Evolutionary conservation across 92 coral and sea anemone species (phyloP).

Genomic region (Virgularia gustaviana): DNA sequence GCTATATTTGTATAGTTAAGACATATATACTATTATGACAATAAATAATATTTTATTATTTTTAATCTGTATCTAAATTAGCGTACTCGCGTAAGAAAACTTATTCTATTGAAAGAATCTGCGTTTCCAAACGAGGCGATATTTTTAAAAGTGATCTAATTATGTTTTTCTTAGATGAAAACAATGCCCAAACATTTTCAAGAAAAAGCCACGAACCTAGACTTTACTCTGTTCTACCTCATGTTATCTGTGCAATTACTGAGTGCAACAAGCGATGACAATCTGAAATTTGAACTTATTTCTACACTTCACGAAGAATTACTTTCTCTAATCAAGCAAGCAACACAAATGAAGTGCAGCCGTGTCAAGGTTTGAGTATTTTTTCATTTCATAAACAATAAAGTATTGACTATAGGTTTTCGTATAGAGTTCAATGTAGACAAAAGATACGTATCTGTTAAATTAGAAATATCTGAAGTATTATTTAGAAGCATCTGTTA

Average conservation of each 20-base stretch:
- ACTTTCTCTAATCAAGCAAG: not conserved
- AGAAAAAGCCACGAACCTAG: too few species aligned
- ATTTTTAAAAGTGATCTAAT: not conserved
- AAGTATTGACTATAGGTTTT: too few species aligned
- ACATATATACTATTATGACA: too few species aligned
- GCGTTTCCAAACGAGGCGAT: not conserved
- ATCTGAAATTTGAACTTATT: not conserved
- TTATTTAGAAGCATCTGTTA: too few species aligned
- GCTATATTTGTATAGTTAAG: too few species aligned
- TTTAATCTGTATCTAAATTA: too few species aligned
- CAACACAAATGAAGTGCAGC: not conserved
- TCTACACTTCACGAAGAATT: not conserved
- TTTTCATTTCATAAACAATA: too few species aligned
- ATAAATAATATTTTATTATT: too few species aligned
- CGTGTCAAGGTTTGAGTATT: not conserved
- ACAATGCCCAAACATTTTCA: slow-evolving; percentile 5
- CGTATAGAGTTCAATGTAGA: too few species aligned
- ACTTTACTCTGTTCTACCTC: slow-evolving; percentile 25
- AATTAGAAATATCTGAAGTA: too few species aligned
- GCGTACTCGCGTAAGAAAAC: too few species aligned
- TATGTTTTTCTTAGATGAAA: slow-evolving; percentile 6
- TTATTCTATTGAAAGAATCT: not conserved
- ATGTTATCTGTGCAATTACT: slow-evolving; percentile 13
- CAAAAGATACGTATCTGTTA: too few species aligned
- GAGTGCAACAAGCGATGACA: not conserved